Conservation (phyloP, 2,113 vertebrate genomes). For the Jaculus jaculus region DNA sequence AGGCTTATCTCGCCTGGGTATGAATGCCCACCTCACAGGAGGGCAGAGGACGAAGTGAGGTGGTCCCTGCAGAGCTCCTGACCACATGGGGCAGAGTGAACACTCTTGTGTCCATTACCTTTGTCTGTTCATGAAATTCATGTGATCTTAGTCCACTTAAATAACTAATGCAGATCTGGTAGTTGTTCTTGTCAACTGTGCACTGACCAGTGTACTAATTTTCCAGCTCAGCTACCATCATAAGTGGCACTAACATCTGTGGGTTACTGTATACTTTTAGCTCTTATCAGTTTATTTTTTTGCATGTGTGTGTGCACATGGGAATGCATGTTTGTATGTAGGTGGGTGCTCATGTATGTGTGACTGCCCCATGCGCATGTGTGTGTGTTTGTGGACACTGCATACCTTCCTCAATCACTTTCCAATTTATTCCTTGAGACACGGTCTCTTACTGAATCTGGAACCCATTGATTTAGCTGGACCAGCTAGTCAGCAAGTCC, state of each 20-base stretch:
- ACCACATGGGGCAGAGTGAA: background rate
- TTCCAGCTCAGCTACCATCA: background rate
- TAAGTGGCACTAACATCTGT: background rate
- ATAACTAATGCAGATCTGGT: background rate
- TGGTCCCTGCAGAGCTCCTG: background rate
- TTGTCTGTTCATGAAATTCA: background rate
- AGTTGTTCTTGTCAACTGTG: background rate
- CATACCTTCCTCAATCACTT: too few relatives aligned
- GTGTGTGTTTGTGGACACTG: too few relatives aligned
- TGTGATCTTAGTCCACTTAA: background rate
- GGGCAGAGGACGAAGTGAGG: background rate
- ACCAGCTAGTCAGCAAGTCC: too few relatives aligned
- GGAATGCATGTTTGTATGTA: background rate
- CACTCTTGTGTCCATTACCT: accelerated
- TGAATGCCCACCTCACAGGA: background rate
- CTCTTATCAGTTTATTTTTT: background rate
- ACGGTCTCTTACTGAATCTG: too few relatives aligned
- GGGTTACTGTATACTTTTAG: background rate
- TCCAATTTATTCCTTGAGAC: too few relatives aligned
- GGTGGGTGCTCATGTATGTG: too few relatives aligned
- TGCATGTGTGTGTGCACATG: background rate
- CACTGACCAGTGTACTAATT: background rate
- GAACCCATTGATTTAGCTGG: too few relatives aligned
- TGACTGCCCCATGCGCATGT: too few relatives aligned
- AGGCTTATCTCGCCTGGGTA: background rate